Conservation (phyloP, 2,888 invertebrate genomes). For the Agonopterix subpropinquella region DNA sequence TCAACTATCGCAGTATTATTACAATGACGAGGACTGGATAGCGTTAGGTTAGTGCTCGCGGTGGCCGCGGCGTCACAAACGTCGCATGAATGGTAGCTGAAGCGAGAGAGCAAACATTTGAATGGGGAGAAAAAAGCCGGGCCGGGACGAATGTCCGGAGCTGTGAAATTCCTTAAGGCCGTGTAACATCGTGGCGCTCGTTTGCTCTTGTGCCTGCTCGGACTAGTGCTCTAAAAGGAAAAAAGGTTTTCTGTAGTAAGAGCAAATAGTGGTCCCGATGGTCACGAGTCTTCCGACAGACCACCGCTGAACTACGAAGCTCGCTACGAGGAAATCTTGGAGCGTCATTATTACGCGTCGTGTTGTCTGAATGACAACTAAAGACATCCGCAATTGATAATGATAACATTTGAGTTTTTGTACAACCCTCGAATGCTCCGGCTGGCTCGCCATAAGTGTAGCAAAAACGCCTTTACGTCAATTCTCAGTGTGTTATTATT, state of each 20-base stretch:
- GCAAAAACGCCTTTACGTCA: constrained; percentile 72
- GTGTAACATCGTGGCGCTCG: constrained; percentile 69
- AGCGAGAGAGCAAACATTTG: constrained; percentile 70
- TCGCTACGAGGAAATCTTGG: constrained; percentile 16
- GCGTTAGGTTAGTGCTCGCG: constrained; percentile 66
- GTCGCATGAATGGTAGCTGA: constrained; percentile 69
- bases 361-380: constrained; percentile 13
- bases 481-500: constrained; percentile 76
- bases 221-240: constrained; percentile 71
- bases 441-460: constrained; percentile 62
- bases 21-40: constrained; percentile 73
- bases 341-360: constrained; percentile 12
- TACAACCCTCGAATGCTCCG: constrained; percentile 41
- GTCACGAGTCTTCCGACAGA: constrained; percentile 67
- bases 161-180: constrained; percentile 73
- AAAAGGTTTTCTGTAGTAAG: constrained; percentile 66
- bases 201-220: constrained; percentile 66
- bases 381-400: constrained; percentile 4
- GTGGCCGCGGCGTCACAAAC: constrained; percentile 63
- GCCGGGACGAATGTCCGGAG: constrained; percentile 52
- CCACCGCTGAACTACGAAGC: constrained; percentile 58
- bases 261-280: constrained; percentile 65
- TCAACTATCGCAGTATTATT: constrained; percentile 76
- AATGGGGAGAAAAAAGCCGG: constrained; percentile 58
- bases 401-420: constrained; percentile 16